A percentile compares a stretch with the other conserved stretches of the same genome.
These are phyloP conservation scores for Odontomyia ornata DNA, from an alignment of 2,888 invertebrate genomes.

Conservation along the genomic window DNA sequence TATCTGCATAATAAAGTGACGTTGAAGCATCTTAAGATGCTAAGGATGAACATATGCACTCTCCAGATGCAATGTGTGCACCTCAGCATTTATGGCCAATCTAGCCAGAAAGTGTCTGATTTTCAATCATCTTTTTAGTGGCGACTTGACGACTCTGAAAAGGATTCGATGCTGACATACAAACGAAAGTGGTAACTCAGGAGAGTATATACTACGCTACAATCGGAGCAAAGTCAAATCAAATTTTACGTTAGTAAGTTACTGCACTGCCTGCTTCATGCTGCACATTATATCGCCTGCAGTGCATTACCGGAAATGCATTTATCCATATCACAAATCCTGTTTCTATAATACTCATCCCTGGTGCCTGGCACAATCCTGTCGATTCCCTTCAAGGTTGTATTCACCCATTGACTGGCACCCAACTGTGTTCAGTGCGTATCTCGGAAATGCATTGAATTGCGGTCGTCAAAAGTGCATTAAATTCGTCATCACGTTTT, in stretches of 20 bases:
- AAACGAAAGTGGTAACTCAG: no score
- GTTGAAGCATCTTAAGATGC: no score
- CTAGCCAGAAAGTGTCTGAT: no score
- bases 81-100: no score
- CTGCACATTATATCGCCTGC: slow-evolving; percentile 47
- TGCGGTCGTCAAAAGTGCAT: slow-evolving; percentile 51
- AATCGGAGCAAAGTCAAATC: slow-evolving; percentile 47
- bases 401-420: slow-evolving; percentile 5
- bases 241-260: slow-evolving; percentile 48
- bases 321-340: slow-evolving; percentile 51
- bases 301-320: slow-evolving; percentile 51
- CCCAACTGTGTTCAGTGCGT: slow-evolving; percentile 44
- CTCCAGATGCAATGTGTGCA: no score
- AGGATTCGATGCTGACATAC: no score
- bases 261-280: slow-evolving; percentile 38
- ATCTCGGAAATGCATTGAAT: slow-evolving; percentile 51
- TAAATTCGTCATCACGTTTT: slow-evolving; percentile 51
- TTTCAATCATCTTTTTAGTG: no score
- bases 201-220: no score
- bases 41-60: no score
- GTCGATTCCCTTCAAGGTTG: background rate
- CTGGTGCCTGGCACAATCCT: background rate
- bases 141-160: no score
- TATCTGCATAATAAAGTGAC: no score
- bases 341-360: slow-evolving; percentile 42